Conservation (phyloP, 2,888 invertebrate species). For the Tolmerus cingulatus region DNA sequence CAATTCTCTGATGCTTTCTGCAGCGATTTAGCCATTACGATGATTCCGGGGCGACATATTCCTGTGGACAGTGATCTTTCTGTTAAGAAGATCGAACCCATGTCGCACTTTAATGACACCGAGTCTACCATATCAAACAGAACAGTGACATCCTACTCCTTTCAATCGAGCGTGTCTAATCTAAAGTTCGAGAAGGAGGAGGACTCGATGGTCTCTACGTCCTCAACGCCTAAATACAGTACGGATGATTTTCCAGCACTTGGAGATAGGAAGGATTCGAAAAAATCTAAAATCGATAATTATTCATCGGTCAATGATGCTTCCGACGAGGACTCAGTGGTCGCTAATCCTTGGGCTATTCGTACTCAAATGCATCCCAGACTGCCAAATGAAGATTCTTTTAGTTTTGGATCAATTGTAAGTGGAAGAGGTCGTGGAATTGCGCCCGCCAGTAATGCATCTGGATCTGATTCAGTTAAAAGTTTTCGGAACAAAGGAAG, state of each 20-base stretch:
- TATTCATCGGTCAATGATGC: not conserved
- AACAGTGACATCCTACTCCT: not conserved
- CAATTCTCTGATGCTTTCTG: constrained; percentile 65
- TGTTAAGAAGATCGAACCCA: not conserved
- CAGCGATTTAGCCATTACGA: constrained; percentile 59
- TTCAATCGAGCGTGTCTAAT: not conserved
- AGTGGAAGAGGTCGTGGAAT: constrained; percentile 37
- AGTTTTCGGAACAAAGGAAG: not conserved
- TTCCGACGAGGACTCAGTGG: not conserved
- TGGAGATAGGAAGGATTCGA: not conserved
- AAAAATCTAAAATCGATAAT: not conserved
- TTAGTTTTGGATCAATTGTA: constrained; percentile 11
- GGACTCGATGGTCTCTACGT: not conserved
- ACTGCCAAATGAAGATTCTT: constrained; percentile 18
- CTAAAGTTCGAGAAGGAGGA: not conserved
- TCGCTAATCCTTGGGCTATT: constrained; percentile 27
- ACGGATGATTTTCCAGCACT: constrained; percentile 9
- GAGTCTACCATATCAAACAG: not conserved
- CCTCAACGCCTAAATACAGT: not conserved
- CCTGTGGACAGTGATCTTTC: constrained; percentile 54
- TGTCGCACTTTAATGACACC: not conserved
- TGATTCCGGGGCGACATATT: constrained; percentile 62
- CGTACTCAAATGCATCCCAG: not conserved
- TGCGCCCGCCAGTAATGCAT: not conserved
- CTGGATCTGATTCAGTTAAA: not conserved